Percentiles rank a stretch among this genome's conserved stretches.
phyloP scores from a whole-genome alignment of 2,888 invertebrate species.

The Ochropacha duplaris region DNA sequence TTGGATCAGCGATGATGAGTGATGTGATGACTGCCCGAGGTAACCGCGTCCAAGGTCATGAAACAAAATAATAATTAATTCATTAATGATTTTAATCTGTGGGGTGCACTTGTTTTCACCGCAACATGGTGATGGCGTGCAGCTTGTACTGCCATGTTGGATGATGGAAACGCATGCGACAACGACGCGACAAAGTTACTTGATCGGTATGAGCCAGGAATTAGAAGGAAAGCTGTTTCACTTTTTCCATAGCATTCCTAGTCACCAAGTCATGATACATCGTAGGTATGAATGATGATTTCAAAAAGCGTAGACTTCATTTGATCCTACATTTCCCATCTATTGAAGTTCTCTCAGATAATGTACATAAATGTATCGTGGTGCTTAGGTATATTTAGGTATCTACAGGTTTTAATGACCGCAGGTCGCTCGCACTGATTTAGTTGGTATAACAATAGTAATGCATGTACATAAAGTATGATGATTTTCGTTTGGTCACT shows the following conservation, averaged over 20 bases:
- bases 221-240: not conserved
- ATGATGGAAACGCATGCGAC: not conserved
- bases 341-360: not conserved
- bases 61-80: conserved; percentile 69
- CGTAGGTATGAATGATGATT: too few relatives aligned
- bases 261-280: not conserved
- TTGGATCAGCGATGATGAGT: conserved; percentile 64
- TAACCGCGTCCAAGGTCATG: conserved; percentile 72
- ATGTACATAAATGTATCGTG: not conserved
- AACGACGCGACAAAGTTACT: not conserved
- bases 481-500: conserved; percentile 64
- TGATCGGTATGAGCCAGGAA: not conserved
- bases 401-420: conserved; percentile 40
- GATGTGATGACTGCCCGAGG: conserved; percentile 63
- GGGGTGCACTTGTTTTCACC: not conserved
- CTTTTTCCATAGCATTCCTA: too few relatives aligned
- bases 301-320: too few relatives aligned
- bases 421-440: conserved; percentile 51
- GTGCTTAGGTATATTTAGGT: conserved; percentile 10
- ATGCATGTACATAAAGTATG: conserved; percentile 55
- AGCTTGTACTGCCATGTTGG: conserved; percentile 49
- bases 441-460: conserved; percentile 42
- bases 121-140: conserved; percentile 37
- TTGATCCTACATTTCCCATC: not conserved
- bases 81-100: conserved; percentile 30